Evolutionary conservation across 2,888 invertebrate species (phyloP).

Genomic region (Heterodera filipjevi): DNA sequence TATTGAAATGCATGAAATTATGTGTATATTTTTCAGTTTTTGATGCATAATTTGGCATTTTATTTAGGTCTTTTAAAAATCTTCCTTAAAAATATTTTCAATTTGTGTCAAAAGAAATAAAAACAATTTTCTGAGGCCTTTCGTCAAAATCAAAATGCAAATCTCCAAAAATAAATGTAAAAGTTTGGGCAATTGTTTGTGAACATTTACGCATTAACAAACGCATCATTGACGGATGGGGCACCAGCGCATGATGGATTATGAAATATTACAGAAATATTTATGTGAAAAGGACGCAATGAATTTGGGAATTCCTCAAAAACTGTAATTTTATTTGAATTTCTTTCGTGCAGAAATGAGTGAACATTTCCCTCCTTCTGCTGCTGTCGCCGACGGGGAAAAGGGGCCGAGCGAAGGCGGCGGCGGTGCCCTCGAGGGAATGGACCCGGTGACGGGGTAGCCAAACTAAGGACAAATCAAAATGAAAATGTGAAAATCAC

Average conservation of each 20-base stretch:
- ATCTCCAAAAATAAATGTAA: neutral
- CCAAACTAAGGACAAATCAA: no score
- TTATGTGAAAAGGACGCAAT: neutral
- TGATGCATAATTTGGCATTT: no score
- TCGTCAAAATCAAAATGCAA: neutral
- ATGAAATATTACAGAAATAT: neutral
- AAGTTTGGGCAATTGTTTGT: slow-evolving; percentile 4
- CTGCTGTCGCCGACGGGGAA: neutral
- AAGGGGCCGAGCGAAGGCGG: neutral
- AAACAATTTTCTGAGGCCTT: neutral
- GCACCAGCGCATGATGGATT: neutral
- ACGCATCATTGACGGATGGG: neutral
- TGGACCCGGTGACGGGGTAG: slow-evolving; percentile 43
- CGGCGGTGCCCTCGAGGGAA: slow-evolving; percentile 38
- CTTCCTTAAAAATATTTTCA: no score
- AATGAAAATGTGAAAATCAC: neutral
- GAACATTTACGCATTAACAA: neutral
- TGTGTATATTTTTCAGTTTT: no score
- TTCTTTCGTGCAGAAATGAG: neutral
- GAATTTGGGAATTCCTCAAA: neutral
- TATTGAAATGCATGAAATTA: slow-evolving; percentile 7
- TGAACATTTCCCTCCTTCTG: neutral
- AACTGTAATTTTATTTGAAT: neutral
- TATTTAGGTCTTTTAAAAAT: no score
- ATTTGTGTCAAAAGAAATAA: no score